Evolutionary conservation across 1,140 invertebrate species (phyloP).

Genomic region (Bombus consobrinus): DNA sequence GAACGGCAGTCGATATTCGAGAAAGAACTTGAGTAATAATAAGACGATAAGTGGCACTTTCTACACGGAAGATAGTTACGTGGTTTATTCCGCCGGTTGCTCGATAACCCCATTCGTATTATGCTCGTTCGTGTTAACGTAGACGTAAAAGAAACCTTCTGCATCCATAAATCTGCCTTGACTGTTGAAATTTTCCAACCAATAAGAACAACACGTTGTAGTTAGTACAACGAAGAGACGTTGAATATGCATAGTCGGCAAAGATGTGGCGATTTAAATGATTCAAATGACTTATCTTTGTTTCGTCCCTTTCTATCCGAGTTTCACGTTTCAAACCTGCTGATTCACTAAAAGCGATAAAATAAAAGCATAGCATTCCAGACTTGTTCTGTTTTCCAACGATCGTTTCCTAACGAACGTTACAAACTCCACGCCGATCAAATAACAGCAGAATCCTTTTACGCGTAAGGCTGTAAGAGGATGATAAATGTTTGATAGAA

Average conservation of each 20-base stretch:
- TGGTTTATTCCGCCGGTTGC: conserved; percentile 19
- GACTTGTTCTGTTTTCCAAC: too few species aligned
- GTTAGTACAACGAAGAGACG: too few species aligned
- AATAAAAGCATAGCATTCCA: too few species aligned
- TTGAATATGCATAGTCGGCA: too few species aligned
- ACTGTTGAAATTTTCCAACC: not conserved
- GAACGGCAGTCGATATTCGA: conserved; percentile 20
- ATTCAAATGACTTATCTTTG: too few species aligned
- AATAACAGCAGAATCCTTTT: not conserved
- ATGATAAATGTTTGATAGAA: not conserved
- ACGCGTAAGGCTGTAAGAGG: too few species aligned
- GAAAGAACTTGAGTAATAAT: conserved; percentile 38
- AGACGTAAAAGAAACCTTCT: not conserved
- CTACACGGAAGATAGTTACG: conserved; percentile 70
- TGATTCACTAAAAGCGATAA: too few species aligned
- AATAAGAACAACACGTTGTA: too few species aligned
- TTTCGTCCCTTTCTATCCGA: too few species aligned
- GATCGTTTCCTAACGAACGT: not conserved
- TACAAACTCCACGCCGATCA: not conserved
- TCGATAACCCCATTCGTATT: conserved; percentile 21
- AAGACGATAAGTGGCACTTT: conserved; percentile 68
- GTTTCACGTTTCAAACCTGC: too few species aligned
- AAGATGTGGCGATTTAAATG: too few species aligned
- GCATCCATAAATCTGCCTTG: not conserved
- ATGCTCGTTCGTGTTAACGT: not conserved